Conservation (phyloP, 2,888 invertebrate genomes). For the Synergus itoensis region DNA sequence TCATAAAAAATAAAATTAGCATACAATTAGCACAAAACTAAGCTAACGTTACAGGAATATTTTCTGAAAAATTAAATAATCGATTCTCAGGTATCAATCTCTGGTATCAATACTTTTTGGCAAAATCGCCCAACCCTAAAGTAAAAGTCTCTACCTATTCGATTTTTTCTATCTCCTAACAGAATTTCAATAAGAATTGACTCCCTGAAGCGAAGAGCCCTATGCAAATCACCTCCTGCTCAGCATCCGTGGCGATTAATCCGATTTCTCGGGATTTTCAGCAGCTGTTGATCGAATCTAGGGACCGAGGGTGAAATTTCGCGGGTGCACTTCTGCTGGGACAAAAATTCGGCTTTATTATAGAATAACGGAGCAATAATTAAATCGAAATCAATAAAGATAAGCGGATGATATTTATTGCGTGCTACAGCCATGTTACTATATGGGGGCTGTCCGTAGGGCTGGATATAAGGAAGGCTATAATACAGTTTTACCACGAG, state of each 20-base stretch:
- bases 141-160: neutral
- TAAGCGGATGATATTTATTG: slow-evolving; percentile 63
- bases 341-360: neutral
- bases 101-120: no score
- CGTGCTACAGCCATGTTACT: slow-evolving; percentile 56
- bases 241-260: slow-evolving; percentile 1
- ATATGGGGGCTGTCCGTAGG: slow-evolving; percentile 56
- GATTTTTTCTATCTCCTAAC: neutral
- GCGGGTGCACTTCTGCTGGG: slow-evolving; percentile 2
- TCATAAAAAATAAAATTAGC: no score
- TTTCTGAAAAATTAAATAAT: no score
- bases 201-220: slow-evolving; percentile 5
- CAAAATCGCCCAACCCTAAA: no score
- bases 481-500: slow-evolving; percentile 73
- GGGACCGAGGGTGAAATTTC: slow-evolving; percentile 16
- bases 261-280: neutral
- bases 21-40: no score
- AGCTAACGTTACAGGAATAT: no score
- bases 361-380: slow-evolving; percentile 50
- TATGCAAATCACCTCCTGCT: slow-evolving; percentile 22
- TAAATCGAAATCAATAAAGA: slow-evolving; percentile 59
- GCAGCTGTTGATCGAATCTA: neutral
- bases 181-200: slow-evolving; percentile 22
- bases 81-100: no score
- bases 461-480: slow-evolving; percentile 67